Evolutionary conservation across 2,888 invertebrate species (phyloP).

Genomic region (Rhogogaster chlorosoma): DNA sequence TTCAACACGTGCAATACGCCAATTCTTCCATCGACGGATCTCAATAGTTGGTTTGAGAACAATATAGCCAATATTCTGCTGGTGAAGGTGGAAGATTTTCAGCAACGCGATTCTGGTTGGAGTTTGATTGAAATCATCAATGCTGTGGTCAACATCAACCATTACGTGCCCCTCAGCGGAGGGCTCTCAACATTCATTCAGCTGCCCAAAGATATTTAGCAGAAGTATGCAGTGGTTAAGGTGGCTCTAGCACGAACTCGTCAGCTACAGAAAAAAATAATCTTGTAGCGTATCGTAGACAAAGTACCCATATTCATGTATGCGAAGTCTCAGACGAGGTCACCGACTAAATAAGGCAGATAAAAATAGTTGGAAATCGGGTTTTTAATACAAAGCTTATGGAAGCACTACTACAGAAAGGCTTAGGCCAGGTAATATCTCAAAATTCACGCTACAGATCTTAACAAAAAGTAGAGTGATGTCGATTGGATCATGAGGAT

Average conservation of each 20-base stretch:
- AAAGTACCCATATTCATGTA: conserved; percentile 12
- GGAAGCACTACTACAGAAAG: neutral
- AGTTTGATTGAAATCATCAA: too few species aligned
- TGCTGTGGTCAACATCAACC: too few species aligned
- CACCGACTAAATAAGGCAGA: neutral
- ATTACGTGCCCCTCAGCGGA: too few species aligned
- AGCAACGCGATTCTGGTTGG: too few species aligned
- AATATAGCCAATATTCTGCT: too few species aligned
- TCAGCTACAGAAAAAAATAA: conserved; percentile 39
- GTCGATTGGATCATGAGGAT: conserved; percentile 36
- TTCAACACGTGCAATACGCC: too few species aligned
- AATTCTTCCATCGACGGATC: too few species aligned
- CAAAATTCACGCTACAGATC: neutral
- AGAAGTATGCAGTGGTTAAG: too few species aligned
- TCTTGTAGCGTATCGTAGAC: neutral
- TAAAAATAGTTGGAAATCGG: neutral
- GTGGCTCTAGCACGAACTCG: neutral
- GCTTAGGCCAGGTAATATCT: conserved; percentile 15
- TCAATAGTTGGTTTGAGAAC: too few species aligned
- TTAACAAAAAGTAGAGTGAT: conserved; percentile 26
- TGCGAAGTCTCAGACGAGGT: conserved; percentile 15
- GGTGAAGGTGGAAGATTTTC: too few species aligned
- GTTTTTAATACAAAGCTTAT: conserved; percentile 26
- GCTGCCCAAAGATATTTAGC: too few species aligned
- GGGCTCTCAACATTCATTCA: too few species aligned